Evolutionary conservation across 2,888 invertebrate genomes (phyloP).

Genomic region (Limnephilus rhombicus): DNA sequence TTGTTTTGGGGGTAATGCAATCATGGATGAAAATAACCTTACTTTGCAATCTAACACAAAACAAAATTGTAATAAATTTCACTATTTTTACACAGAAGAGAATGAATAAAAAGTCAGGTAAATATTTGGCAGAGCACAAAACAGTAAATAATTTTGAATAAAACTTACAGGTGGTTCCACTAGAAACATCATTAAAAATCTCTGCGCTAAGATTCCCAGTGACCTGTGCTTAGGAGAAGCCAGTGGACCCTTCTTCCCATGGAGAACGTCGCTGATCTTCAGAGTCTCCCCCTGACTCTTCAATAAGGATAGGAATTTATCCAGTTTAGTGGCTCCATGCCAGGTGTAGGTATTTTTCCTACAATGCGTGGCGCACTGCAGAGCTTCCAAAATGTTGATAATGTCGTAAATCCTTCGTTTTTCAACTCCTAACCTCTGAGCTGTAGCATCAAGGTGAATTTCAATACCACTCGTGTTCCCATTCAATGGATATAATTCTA

Average conservation of each 20-base stretch:
- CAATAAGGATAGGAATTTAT: conserved; percentile 79
- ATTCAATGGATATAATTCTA: conserved; percentile 77
- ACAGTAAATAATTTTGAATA: background rate
- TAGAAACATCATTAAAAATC: conserved; percentile 84
- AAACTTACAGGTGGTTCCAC: conserved; percentile 80
- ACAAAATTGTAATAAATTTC: too few species aligned
- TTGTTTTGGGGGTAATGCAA: background rate
- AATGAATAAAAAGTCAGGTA: background rate
- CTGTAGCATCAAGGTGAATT: conserved; percentile 82
- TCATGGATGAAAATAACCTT: background rate
- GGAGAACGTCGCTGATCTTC: conserved; percentile 76
- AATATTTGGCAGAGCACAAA: background rate
- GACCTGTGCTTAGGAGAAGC: conserved; percentile 81
- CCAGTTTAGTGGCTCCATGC: conserved; percentile 82
- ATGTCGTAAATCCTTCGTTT: conserved; percentile 86
- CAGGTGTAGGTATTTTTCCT: conserved; percentile 84
- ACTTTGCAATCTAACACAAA: background rate
- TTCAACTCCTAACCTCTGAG: conserved; percentile 81
- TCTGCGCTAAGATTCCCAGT: conserved; percentile 83
- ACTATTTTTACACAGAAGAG: too few species aligned
- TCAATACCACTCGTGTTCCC: conserved; percentile 74
- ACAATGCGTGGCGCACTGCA: conserved; percentile 82
- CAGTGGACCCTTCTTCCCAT: conserved; percentile 75
- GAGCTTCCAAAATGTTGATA: conserved; percentile 84
- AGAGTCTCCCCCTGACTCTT: conserved; percentile 79